Conservation (phyloP, 2,888 invertebrate species). For the Campoletis raptor region DNA sequence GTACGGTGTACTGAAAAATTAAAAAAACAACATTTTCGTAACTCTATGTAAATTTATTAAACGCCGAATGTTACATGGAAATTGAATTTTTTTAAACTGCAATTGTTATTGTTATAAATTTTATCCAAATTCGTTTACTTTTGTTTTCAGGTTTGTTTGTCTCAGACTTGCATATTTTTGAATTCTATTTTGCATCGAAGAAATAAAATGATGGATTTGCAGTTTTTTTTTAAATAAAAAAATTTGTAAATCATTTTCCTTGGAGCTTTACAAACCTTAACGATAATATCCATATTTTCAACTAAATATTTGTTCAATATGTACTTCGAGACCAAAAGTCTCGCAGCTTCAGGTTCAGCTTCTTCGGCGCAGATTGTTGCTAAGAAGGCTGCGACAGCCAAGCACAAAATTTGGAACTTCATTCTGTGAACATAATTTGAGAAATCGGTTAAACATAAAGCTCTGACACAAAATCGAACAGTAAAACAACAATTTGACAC, state of each 20-base stretch:
- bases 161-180: neutral
- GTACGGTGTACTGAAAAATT: slow-evolving; percentile 91
- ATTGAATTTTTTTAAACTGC: too few species aligned
- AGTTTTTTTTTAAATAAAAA: neutral
- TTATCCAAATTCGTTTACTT: too few species aligned
- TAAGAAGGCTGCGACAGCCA: slow-evolving; percentile 85
- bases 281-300: slow-evolving; percentile 97
- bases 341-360: slow-evolving; percentile 91
- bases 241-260: neutral
- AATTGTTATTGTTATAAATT: too few species aligned
- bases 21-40: neutral
- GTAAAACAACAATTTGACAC: neutral
- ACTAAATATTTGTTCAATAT: slow-evolving; percentile 98
- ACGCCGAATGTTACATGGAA: neutral
- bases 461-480: neutral
- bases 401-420: slow-evolving; percentile 84
- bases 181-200: neutral
- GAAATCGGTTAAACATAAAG: neutral
- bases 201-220: neutral
- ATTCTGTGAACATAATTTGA: slow-evolving; percentile 78
- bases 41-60: neutral
- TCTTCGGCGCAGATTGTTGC: slow-evolving; percentile 86
- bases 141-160: too few species aligned
- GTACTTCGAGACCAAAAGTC: slow-evolving; percentile 96
- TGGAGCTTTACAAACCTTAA: slow-evolving; percentile 87